These are phyloP conservation scores for Perodicticus potto DNA, from an alignment of 2,797 vertebrate species.

Conservation along the genomic window DNA sequence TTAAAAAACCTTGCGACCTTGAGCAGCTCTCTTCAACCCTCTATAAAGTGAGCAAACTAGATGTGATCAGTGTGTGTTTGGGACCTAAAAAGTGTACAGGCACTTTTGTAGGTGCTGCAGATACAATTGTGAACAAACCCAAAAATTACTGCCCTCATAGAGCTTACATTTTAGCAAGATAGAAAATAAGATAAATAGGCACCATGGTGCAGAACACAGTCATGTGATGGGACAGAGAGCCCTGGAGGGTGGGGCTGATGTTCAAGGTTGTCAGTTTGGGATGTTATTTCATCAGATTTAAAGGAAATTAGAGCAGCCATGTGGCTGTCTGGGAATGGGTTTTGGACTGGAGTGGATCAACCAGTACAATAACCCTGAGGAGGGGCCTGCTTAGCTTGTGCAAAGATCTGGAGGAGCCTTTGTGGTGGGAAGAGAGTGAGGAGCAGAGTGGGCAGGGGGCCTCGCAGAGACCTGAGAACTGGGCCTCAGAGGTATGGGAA, in stretches of 20 bases:
- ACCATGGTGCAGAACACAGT: not conserved
- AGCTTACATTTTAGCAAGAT: not conserved
- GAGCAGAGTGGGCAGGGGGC: not conserved
- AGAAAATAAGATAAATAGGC: not conserved
- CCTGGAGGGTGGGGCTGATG: too few species aligned
- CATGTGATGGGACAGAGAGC: too few species aligned
- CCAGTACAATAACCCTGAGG: not conserved
- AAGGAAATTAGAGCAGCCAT: not conserved
- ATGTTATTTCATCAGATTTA: not conserved
- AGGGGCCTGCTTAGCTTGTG: not conserved
- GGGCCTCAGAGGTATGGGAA: too few species aligned
- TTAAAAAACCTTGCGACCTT: not conserved
- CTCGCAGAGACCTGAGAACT: not conserved
- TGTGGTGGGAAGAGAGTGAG: not conserved
- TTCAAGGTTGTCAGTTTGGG: not conserved
- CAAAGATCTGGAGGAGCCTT: not conserved
- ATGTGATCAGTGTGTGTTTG: not conserved
- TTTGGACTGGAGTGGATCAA: not conserved
- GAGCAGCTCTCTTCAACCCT: not conserved
- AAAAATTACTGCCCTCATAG: not conserved
- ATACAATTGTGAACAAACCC: not conserved
- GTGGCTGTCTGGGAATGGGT: not conserved
- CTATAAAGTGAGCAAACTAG: not conserved
- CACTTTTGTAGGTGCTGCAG: not conserved
- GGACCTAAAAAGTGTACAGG: too few species aligned